A percentile compares a stretch with the other conserved stretches of the same genome.
phyloP scores from a whole-genome alignment of 2,888 invertebrate species.

The Trachelus stipa region DNA sequence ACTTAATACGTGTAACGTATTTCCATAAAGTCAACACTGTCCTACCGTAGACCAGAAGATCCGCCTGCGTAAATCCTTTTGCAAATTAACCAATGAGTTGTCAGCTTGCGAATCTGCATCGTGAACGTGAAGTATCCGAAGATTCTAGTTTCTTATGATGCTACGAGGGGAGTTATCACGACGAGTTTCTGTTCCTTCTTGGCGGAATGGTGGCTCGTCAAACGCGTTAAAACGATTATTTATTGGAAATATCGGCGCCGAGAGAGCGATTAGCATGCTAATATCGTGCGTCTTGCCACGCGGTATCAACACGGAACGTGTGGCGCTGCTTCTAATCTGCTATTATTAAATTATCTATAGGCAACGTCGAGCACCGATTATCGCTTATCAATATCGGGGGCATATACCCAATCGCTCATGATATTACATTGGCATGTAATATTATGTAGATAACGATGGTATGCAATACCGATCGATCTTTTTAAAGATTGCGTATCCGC shows the following conservation, averaged over 20 bases:
- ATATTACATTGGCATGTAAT: conserved; percentile 40
- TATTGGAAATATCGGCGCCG: conserved; percentile 44
- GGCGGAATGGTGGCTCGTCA: conserved; percentile 19
- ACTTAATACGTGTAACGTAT: background rate
- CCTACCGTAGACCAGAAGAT: too few species aligned
- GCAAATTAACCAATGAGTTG: too few species aligned
- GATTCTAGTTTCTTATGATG: too few species aligned
- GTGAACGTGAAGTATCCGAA: too few species aligned
- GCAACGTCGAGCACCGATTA: conserved; percentile 37
- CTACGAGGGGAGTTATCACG: background rate
- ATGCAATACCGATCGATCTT: conserved; percentile 34
- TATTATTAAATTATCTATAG: conserved; percentile 58
- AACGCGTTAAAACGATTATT: conserved; percentile 48
- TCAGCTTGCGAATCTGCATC: too few species aligned
- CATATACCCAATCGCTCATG: conserved; percentile 24
- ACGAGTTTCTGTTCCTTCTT: conserved; percentile 4
- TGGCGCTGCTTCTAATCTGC: conserved; percentile 4
- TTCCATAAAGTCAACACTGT: background rate
- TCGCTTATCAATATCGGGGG: conserved; percentile 55
- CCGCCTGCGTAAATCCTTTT: too few species aligned
- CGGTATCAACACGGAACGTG: background rate
- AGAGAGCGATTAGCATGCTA: conserved; percentile 48
- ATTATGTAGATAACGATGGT: conserved; percentile 52
- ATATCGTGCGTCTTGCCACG: conserved; percentile 32
- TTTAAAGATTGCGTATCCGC: conserved; percentile 9